Evolutionary conservation across 2,888 invertebrate genomes (phyloP), one percentile per base, ranked within the genome.

Genomic region (Amiota mariae): DNA sequence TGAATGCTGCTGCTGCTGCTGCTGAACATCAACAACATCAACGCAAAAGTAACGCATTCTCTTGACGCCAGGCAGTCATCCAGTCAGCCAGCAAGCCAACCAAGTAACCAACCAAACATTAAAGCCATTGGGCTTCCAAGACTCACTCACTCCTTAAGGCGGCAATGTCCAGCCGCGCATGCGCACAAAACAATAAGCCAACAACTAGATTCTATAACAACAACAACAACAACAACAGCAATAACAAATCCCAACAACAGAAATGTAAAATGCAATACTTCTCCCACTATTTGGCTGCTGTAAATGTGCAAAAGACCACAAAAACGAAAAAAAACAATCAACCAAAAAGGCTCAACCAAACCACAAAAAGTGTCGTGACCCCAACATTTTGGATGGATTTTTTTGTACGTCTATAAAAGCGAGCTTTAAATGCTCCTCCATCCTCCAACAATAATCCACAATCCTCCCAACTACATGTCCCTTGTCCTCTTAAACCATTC

Each of bases 281-380:
- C 85, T 85, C 86, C 86, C 86, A 83, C 81, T 86, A 84, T 86
- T 82, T 75, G 74, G 74, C 80, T 77, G 79, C 80, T 77, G 80
- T 76, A 51, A 70, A 70, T 61, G 54, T 68, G 48, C 48, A 61
- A 49, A 56, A 18, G 46, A 10, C 36, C 10, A n/a, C 13, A 67
- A 67, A 49, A 15, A 51, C 57, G n/a, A 70, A 73, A 56, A 47
- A 48, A 71, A 54, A 18, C 20, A 48, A 24, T 12, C 20, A 54
- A 68, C 67, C 15, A 68, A 68, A 63, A 54, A 51, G 24, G 18
- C 47, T 20, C 51, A 68, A 20, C 51, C 51, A n/a, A 49, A 85
- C 82, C 83, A 82, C 81, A 83, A 84, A 85, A 86, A 84, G 88
- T 88, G 88, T 88, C 89, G 88, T 88, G 89, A 87, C 89, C 88